Evolutionary conservation across 35 echinoderm and acorn worm species (phyloP).

Genomic region (Heliocidaris erythrogramma): DNA sequence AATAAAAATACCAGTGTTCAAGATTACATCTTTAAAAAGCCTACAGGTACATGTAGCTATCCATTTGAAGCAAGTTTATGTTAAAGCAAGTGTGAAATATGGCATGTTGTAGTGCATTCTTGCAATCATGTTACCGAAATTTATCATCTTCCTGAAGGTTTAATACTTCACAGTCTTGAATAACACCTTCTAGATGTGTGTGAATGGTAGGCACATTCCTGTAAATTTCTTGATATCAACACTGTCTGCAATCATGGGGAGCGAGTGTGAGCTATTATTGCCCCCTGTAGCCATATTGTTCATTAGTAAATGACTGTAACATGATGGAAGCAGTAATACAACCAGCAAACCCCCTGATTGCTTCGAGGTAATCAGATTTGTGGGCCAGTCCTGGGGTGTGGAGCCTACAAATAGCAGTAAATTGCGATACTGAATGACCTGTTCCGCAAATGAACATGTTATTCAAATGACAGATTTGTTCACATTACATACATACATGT

Average conservation of each 20-base stretch:
- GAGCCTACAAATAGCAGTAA: neutral
- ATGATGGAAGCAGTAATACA: neutral
- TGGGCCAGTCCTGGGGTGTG: neutral
- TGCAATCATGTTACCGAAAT: no score
- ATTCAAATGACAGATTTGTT: neutral
- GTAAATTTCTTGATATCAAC: neutral
- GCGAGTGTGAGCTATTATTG: neutral
- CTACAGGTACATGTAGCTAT: no score
- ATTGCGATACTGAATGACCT: neutral
- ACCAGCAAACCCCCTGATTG: neutral
- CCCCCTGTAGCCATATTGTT: neutral
- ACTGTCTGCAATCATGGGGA: neutral
- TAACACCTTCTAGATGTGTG: neutral
- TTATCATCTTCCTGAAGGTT: neutral
- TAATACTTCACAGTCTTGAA: neutral
- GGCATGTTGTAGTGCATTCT: no score
- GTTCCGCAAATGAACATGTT: neutral
- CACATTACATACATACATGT: neutral
- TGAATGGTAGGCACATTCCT: neutral
- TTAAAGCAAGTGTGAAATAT: no score
- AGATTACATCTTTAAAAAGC: no score
- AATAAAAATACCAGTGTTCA: no score
- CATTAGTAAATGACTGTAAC: neutral
- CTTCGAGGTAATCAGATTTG: neutral
- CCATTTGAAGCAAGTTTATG: no score